A percentile compares a stretch with the other conserved stretches of the same genome.
Evolutionary conservation across 2,797 vertebrate species (phyloP).

Genomic region (Sternotherus odoratus): DNA sequence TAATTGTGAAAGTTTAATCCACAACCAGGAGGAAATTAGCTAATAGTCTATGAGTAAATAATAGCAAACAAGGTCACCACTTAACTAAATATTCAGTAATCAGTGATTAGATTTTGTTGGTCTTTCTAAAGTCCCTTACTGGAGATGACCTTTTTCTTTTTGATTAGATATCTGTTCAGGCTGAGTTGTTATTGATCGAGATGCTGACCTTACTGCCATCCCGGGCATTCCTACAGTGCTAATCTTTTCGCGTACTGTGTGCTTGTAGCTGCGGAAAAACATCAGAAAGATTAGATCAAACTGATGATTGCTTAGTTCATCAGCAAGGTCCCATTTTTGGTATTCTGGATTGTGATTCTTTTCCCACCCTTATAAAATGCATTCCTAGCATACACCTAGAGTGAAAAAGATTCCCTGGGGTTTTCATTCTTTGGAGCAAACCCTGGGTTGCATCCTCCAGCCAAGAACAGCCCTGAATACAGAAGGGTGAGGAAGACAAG

Average conservation of each 20-base stretch:
- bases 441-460: neutral
- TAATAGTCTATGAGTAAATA: constrained; percentile 64
- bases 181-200: constrained; percentile 78
- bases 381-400: constrained; percentile 16
- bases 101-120: constrained; percentile 69
- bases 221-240: constrained; percentile 50
- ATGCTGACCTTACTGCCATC: constrained; percentile 66
- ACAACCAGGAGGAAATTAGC: constrained; percentile 58
- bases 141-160: constrained; percentile 78
- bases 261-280: constrained; percentile 52
- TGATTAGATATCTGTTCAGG: constrained; percentile 72
- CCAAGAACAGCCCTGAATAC: neutral
- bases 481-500: accelerated
- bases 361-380: constrained; percentile 28
- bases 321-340: constrained; percentile 58
- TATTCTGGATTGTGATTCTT: constrained; percentile 51
- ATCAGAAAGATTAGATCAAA: constrained; percentile 69
- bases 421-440: neutral
- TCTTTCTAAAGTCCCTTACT: constrained; percentile 75
- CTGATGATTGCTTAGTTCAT: constrained; percentile 66
- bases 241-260: constrained; percentile 57
- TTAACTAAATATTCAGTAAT: constrained; percentile 67
- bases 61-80: constrained; percentile 66
- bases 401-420: neutral
- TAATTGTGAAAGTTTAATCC: constrained; percentile 38